Conservation (phyloP, 2,797 vertebrate genomes). For the Aselliscus stoliczkanus region DNA sequence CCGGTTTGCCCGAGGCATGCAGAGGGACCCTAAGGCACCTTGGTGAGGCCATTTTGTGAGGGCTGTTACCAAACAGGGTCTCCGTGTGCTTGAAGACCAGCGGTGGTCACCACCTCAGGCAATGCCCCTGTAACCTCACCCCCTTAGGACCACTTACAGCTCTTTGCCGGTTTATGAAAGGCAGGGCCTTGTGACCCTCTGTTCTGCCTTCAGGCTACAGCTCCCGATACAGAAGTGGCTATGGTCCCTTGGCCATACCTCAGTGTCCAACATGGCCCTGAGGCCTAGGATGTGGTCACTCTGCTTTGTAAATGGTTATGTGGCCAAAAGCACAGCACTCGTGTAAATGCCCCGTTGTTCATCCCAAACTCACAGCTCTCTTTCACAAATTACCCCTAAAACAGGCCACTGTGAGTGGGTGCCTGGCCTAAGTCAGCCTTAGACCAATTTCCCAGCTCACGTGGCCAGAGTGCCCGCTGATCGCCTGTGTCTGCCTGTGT, state of each 20-base stretch:
- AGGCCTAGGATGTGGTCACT: not conserved
- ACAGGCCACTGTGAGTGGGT: not conserved
- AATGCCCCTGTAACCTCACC: not conserved
- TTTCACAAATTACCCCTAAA: constrained; percentile 29
- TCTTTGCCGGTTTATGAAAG: not conserved
- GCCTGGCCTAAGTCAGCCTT: not conserved
- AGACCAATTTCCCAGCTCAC: not conserved
- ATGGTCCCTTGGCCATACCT: not conserved
- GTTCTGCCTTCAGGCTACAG: not conserved
- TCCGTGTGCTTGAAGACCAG: not conserved
- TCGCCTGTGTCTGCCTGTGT: not conserved
- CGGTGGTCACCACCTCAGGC: not conserved
- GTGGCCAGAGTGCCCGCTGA: not conserved
- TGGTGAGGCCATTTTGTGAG: not conserved
- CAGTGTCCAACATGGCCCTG: not conserved
- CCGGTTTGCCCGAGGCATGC: not conserved
- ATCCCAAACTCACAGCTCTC: not conserved
- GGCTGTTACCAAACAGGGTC: not conserved
- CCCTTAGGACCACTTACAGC: not conserved
- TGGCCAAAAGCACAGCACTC: not conserved
- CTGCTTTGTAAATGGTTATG: not conserved
- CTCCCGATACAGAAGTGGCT: not conserved
- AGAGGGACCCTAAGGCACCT: not conserved
- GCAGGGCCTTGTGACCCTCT: not conserved
- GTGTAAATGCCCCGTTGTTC: not conserved